Evolutionary conservation across 2,797 vertebrate species (phyloP), one percentile per base, ranked within the genome.

Genomic region (Mormyrops boulengeri): DNA sequence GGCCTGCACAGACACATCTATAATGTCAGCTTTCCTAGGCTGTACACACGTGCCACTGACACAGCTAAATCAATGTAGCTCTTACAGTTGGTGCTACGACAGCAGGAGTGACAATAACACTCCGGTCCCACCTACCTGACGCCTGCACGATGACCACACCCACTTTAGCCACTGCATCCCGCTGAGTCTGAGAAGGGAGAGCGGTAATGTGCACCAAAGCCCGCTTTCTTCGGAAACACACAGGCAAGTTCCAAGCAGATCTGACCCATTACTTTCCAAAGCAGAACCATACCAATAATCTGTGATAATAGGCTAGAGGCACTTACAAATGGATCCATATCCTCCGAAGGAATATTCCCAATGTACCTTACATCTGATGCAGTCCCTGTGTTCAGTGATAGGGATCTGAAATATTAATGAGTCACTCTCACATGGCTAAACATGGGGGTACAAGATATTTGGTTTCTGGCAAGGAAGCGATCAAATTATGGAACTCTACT

Each of bases 371-470:
- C 89, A 82, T 87, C 57, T 26, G 22, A 5, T 89, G 82, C 84
- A 26, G 55, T 55, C 90, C 53, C 88, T 91, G 92, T 92, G 77
- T 94, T 92, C 88, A 41, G 91, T 94, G 93, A 92, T 94, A 91
- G 19, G 7, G 19, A 0, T 11, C 86, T 96, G 49, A 94, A 95
- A 93, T 93, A 96, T 95, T 94, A 82, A 96, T 92, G 91, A 91
- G 50, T 1, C 26, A 89, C 92, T 91, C 89, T 92, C 92, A 87
- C 90, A 93, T 95, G 94, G 94, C 93, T 91, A 90, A 91, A 85
- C 53, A 90, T 62, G n/a, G 49, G 34, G 30, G 88, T 88, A 89
- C 86, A 14, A 50, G 90, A 88, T 77, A 4, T 92, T 30, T 1
- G 50, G 91, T 93, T 93, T 90, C 91, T 49, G 57, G 90, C 4